Base-by-base conservation (phyloP, 2,888 invertebrate genomes). In the Drosophila demipolita region DNA sequence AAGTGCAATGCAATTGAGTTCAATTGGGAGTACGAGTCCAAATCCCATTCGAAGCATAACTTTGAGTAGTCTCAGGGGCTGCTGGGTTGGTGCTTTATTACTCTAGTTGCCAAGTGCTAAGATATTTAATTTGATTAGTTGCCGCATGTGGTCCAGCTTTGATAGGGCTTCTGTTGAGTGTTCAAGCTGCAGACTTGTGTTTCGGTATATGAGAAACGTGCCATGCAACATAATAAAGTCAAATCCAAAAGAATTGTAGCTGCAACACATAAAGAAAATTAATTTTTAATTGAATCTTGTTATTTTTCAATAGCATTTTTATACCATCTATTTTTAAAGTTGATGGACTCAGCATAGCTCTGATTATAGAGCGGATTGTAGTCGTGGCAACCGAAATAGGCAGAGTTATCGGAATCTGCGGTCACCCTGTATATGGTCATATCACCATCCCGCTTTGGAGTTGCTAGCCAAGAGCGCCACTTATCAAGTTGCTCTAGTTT, bases 1-100 rank as follows among this genome's bases (percentile, higher is more conserved):
- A 86, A 81, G 83, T 86, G 77, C 70, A 66, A 66, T 54, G 54
- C 57, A 66, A 69, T 68, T 53, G 66, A 68, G 42, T 68, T 40
- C 52, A 1, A 64, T 26, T 50, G 48, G 17, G n/a, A 64, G 32
- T 40, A 36, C 23, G 23, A 42, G 38, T 57, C 7, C 35, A 33
- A n/a, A 7, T 60, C 12, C 36, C 20, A 55, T 4, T 26, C 29
- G 3, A 12, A 45, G 38, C 36, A 32, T 1, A 2, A 48, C 53
- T 40, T 59, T 5, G 12, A 40, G 40, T 12, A 50, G 33, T 40
- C 40, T 20, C 36, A 7, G 9, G 12, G 7, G 8, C 58, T 45
- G 52, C 54, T 45, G 36, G 49, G 40, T 61, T 32, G 40, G 9
- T 36, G 15, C 40, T 66, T 75, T 73, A 67, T 70, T 65, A 36